Evolutionary conservation across 2,888 invertebrate species (phyloP), one percentile per base, ranked within the genome.

Genomic region (Drosophila emarginata): DNA sequence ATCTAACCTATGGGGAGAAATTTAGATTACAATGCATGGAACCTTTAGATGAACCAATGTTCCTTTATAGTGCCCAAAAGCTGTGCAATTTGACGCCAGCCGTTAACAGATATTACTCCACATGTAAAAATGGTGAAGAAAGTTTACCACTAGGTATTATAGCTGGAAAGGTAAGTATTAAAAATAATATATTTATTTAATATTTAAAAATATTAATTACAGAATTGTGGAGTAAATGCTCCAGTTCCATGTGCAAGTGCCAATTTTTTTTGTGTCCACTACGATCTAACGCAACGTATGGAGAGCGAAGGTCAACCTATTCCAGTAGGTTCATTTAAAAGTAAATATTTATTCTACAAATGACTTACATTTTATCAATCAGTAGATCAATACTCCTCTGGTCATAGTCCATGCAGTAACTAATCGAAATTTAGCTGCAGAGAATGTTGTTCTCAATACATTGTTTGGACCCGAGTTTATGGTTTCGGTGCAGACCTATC

Each of bases 401-500:
- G 72, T 92, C 4, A 90, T 92, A 14, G 89, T 87, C 2, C 91
- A 92, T 73, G 77, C 85, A 2, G 90, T 91, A 61, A 92, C 91
- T 7, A 92, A 92, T 61, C 80, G 87, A 64, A 91, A 91, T 79
- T 78, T 92, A 54, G 90, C 92, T 1, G 90, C 89, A 0, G 92
- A 92, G 76, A 86, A 87, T 70, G 67, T 83, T 1, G 67, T 88
- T 6, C 86, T 84, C 39, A 80, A 80, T 83, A 91, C 78, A 50
- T 87, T 86, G 59, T 92, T 87, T 78, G 92, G 88, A 64, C 83
- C 86, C 64, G 92, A 92, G 76, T 90, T 89, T 50, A 84, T 91
- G 21, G 89, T 90, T 0, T 91, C 92, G 0, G 91, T 90, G 14
- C 91, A 91, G 73, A 91, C 89, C 14, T 92, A 91, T 70, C 75